These are phyloP conservation scores for Leucophenga varia DNA, from an alignment of 1,140 invertebrate species.

Conservation along the genomic window DNA sequence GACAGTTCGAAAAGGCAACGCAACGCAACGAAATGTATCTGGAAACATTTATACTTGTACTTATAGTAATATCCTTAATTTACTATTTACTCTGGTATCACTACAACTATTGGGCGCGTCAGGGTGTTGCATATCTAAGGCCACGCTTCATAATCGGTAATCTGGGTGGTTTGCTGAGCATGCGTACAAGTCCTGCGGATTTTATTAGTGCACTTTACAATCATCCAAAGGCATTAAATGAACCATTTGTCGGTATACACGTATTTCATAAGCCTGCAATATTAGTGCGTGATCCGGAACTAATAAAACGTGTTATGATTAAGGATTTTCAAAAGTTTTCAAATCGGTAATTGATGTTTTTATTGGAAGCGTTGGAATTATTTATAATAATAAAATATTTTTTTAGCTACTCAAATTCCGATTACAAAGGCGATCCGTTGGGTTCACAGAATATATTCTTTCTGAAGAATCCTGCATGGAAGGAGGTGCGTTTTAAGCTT, in stretches of 20 bases:
- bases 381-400: conserved; percentile 16
- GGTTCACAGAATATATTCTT: conserved; percentile 49
- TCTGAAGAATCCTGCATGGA: conserved; percentile 58
- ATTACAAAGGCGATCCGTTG: conserved; percentile 54
- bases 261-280: conserved; percentile 57
- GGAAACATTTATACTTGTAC: no score
- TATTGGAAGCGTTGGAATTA: conserved; percentile 23
- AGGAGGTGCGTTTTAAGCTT: conserved; percentile 59
- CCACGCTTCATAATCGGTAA: conserved; percentile 54
- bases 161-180: conserved; percentile 32
- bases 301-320: conserved; percentile 60
- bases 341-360: conserved; percentile 35
- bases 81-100: conserved; percentile 21
- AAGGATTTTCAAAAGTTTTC: conserved; percentile 57
- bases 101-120: conserved; percentile 51
- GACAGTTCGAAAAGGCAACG: no score
- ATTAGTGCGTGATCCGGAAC: conserved; percentile 58
- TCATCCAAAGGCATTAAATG: conserved; percentile 29
- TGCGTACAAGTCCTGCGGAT: conserved; percentile 35
- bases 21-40: no score
- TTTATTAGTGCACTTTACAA: conserved; percentile 38
- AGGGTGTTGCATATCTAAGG: conserved; percentile 48
- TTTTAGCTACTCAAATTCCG: conserved; percentile 58
- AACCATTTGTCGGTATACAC: conserved; percentile 56
- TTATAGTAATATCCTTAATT: no score